Evolutionary conservation across 2,888 invertebrate genomes (phyloP), one percentile per base, ranked within the genome.

Genomic region (Caenorhabditis sp.): DNA sequence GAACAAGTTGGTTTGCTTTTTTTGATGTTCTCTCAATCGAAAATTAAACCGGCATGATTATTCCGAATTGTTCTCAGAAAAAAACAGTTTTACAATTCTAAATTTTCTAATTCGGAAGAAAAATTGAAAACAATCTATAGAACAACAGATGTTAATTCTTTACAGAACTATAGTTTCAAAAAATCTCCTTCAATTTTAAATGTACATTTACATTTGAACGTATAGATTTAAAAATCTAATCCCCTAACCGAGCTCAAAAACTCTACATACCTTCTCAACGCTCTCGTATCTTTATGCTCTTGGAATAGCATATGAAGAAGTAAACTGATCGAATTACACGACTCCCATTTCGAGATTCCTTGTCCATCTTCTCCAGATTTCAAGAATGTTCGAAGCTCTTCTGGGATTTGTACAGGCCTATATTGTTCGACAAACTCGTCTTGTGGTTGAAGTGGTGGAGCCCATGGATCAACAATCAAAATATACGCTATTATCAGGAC

Each of bases 261-360:
- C 20, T 20, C 38, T 26, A 49, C 25, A n/a, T 57, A 86, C 86
- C 84, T 83, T 67, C 85, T 76, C 36, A 87, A 78, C 36, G 71
- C 76, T 25, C 85, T 59, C 0, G 86, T 81, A 62, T 87, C 85
- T 60, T 85, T 86, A 72, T 83, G 84, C 66, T 87, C 87, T 68
- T 87, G 87, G 64, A 80, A 87, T 23, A 87, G 75, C 77, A 87
- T 83, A 25, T 85, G 85, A 12, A 87, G 70, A 1, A 87, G 73
- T 12, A 87, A 68, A 60, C 75, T 73, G 26, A 77, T 67, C 4
- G 77, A 70, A 61, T 67, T 68, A 57, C 82, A 83, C 12, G 81
- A 77, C 61, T 86, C 86, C 81, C 83, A 82, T 56, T 73, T 70
- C 0, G 84, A 83, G 12, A 81, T 75, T 4, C 82, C 81, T 65